Evolutionary conservation across 2,797 vertebrate species (phyloP).

Genomic region (Sparidentex hasta): DNA sequence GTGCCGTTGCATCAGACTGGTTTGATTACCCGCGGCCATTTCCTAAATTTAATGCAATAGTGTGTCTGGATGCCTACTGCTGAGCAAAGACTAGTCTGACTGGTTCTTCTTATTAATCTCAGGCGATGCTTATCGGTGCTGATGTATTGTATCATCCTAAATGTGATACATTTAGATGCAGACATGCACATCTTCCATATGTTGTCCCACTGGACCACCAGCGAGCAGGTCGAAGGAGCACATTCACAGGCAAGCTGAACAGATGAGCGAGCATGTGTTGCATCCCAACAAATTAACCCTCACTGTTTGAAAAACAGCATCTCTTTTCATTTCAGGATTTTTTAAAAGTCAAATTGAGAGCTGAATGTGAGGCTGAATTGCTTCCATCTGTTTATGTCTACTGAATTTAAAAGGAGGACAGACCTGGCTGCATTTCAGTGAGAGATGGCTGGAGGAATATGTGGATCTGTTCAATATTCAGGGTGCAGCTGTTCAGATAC

Average conservation of each 20-base stretch:
- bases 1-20: conserved; percentile 62
- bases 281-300: conserved; percentile 66
- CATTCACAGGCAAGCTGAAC: conserved; percentile 37
- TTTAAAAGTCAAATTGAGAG: conserved; percentile 47
- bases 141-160: conserved; percentile 17
- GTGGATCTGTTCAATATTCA: conserved; percentile 29
- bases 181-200: conserved; percentile 43
- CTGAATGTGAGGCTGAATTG: conserved; percentile 14
- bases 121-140: conserved; percentile 9
- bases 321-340: conserved; percentile 29
- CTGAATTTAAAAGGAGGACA: conserved; percentile 41
- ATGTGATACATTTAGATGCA: conserved; percentile 39
- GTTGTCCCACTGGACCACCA: conserved; percentile 39
- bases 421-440: conserved; percentile 23
- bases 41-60: conserved; percentile 62
- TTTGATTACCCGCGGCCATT: conserved; percentile 65
- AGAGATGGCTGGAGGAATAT: conserved; percentile 22
- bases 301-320: conserved; percentile 21
- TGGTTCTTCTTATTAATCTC: conserved; percentile 37
- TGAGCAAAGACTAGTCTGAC: conserved; percentile 35
- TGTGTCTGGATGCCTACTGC: conserved; percentile 38
- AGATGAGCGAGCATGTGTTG: conserved; percentile 62
- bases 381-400: conserved; percentile 32
- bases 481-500: conserved; percentile 15
- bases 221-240: conserved; percentile 37